Conservation (phyloP, 2,888 invertebrate genomes). For the Hyles lineata region DNA sequence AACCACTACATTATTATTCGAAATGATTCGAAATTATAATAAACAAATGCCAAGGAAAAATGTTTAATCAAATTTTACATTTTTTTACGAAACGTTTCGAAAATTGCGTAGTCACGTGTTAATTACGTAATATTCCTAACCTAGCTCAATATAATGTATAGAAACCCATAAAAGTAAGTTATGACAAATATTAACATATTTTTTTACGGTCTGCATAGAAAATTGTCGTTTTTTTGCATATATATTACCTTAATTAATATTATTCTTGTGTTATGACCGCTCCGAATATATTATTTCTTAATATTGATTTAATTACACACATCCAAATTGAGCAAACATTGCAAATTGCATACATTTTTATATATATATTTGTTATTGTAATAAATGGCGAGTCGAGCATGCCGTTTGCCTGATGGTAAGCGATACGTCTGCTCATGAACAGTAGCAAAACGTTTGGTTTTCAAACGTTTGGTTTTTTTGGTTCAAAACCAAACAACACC, state of each 20-base stretch:
- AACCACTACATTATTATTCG: neutral
- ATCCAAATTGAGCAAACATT: neutral
- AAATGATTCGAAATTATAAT: neutral
- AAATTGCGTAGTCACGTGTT: neutral
- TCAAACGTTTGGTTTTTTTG: too few species aligned
- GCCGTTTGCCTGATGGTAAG: too few species aligned
- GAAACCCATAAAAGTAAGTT: neutral
- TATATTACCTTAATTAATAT: neutral
- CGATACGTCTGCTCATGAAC: too few species aligned
- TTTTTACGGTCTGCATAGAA: neutral
- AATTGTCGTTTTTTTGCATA: neutral
- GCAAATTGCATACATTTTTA: too few species aligned
- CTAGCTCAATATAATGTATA: neutral
- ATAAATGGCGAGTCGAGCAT: too few species aligned
- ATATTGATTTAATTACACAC: slow-evolving; percentile 16
- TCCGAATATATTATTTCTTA: neutral
- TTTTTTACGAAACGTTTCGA: neutral
- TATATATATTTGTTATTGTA: too few species aligned
- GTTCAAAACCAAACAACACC: too few species aligned
- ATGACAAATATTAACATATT: neutral
- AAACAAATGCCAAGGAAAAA: neutral
- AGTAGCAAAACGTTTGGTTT: too few species aligned
- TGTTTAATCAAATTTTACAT: neutral
- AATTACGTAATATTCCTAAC: slow-evolving; percentile 12
- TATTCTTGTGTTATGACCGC: neutral